phyloP scores from a whole-genome alignment of 2,797 vertebrate genomes.

The Anguilla obscura region DNA sequence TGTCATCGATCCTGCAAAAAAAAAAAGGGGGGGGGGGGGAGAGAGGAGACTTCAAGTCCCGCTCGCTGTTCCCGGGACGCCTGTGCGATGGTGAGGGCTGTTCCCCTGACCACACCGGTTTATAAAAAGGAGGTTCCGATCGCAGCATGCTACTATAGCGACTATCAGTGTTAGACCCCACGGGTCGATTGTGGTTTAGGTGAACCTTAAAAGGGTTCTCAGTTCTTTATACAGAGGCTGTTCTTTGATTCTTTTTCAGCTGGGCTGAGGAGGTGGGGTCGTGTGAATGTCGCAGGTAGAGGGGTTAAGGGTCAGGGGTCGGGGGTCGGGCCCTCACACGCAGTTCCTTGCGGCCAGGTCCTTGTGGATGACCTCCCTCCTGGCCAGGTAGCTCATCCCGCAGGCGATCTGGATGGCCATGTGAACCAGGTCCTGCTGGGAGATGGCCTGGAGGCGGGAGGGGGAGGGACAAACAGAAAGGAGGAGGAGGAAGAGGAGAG shows the following conservation, averaged over 20 bases:
- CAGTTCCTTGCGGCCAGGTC: slow-evolving; percentile 97
- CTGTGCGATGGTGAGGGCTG: neutral
- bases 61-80: neutral
- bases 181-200: neutral
- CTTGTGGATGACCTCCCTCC: slow-evolving; percentile 97
- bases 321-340: slow-evolving; percentile 77
- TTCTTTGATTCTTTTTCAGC: neutral
- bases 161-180: neutral
- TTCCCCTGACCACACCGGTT: neutral
- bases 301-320: neutral
- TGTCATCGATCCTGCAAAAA: slow-evolving; percentile 86
- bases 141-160: neutral
- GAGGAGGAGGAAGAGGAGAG: neutral
- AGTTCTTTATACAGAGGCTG: neutral
- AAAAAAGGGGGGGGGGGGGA: neutral
- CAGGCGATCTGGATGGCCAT: slow-evolving; percentile 99
- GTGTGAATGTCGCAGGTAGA: neutral
- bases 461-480: neutral
- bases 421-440: slow-evolving; percentile 96
- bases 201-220: neutral
- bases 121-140: neutral
- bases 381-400: slow-evolving; percentile 97
- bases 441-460: slow-evolving; percentile 80
- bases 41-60: neutral
- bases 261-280: neutral